These are phyloP conservation scores for Alosa sapidissima DNA, from an alignment of 2,797 vertebrate species.

Conservation along the genomic window DNA sequence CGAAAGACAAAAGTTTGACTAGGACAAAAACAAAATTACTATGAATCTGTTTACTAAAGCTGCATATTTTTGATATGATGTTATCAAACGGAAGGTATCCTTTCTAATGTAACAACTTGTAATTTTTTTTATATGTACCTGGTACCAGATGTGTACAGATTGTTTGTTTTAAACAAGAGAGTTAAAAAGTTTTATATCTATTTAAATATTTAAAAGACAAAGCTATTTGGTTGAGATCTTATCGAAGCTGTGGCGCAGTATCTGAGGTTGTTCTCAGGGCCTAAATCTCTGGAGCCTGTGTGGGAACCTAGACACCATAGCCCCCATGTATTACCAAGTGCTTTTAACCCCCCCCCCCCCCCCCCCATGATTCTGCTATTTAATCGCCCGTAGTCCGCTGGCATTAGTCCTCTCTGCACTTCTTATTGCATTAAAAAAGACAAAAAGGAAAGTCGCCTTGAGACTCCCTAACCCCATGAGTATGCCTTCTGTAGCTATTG, in stretches of 20 bases:
- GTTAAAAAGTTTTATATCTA: slow-evolving; percentile 74
- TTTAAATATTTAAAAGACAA: slow-evolving; percentile 79
- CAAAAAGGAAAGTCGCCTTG: slow-evolving; percentile 21
- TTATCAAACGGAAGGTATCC: slow-evolving; percentile 76
- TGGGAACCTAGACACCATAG: slow-evolving; percentile 41
- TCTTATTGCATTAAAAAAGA: slow-evolving; percentile 37
- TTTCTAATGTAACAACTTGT: slow-evolving; percentile 85
- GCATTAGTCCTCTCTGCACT: slow-evolving; percentile 51
- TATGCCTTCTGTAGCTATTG: slow-evolving; percentile 3
- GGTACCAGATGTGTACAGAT: slow-evolving; percentile 82
- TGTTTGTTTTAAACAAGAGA: slow-evolving; percentile 68
- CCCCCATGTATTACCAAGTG: slow-evolving; percentile 56
- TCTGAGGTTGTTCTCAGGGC: slow-evolving; percentile 53
- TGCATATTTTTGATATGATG: slow-evolving; percentile 91
- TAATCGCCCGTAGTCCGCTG: slow-evolving; percentile 14
- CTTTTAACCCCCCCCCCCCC: slow-evolving; percentile 54
- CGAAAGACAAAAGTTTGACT: slow-evolving; percentile 72
- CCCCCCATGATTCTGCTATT: not conserved
- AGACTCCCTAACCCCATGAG: not conserved
- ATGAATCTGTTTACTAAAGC: slow-evolving; percentile 86
- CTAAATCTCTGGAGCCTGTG: slow-evolving; percentile 43
- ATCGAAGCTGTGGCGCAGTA: slow-evolving; percentile 52
- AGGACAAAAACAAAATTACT: slow-evolving; percentile 71
- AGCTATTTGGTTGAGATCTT: slow-evolving; percentile 59
- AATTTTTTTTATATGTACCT: slow-evolving; percentile 67